Conservation (phyloP, 2,888 invertebrate genomes). For the Calephelis perditalis region DNA sequence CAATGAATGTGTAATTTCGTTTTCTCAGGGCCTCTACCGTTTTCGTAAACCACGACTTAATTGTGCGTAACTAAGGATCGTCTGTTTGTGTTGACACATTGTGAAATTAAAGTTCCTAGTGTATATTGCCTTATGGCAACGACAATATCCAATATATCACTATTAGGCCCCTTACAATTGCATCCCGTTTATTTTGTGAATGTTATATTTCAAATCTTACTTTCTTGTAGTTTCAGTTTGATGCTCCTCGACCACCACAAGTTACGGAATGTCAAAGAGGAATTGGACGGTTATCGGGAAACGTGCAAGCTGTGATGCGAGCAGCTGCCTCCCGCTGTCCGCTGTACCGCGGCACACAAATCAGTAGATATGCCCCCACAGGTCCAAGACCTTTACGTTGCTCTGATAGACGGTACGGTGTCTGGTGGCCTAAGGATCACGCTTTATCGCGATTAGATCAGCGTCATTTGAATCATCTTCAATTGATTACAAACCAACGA, state of each 20-base stretch:
- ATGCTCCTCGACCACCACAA: slow-evolving; percentile 56
- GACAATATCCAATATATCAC: no score
- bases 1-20: no score
- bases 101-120: no score
- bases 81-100: no score
- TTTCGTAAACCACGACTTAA: no score
- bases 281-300: slow-evolving; percentile 56
- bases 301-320: slow-evolving; percentile 59
- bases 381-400: slow-evolving; percentile 53
- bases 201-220: no score
- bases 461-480: slow-evolving; percentile 28
- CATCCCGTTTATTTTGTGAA: no score
- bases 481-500: slow-evolving; percentile 31
- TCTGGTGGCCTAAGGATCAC: slow-evolving; percentile 62
- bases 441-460: slow-evolving; percentile 48
- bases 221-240: slow-evolving; percentile 56
- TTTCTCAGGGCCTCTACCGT: no score
- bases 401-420: slow-evolving; percentile 51
- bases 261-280: slow-evolving; percentile 55
- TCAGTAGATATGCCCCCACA: slow-evolving; percentile 63
- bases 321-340: slow-evolving; percentile 55
- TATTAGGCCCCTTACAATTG: no score
- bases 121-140: no score
- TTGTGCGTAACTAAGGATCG: no score
- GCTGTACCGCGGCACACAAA: slow-evolving; percentile 63